Evolutionary conservation across 2,113 vertebrate genomes (phyloP).

Genomic region (Tursiops truncatus): DNA sequence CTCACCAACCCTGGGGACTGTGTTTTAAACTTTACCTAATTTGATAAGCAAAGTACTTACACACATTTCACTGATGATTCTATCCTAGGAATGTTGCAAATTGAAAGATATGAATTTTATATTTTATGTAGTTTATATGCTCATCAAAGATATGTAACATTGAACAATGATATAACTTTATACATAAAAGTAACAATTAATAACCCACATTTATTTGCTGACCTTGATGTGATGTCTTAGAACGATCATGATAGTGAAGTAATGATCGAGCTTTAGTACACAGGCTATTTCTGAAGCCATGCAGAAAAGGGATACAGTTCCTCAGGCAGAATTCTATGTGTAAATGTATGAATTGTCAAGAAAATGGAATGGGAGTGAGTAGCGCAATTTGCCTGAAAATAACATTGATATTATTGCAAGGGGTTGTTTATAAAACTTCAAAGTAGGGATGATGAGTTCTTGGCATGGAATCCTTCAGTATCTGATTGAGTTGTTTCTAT

Average conservation of each 20-base stretch:
- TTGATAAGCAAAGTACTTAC: neutral
- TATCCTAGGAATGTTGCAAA: neutral
- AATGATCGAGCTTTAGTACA: fast-evolving
- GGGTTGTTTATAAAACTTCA: neutral
- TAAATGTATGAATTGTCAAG: neutral
- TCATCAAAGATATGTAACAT: neutral
- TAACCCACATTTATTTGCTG: too few species aligned
- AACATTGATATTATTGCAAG: neutral
- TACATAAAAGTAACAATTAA: neutral
- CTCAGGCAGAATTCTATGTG: neutral
- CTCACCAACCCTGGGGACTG: neutral
- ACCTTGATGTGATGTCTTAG: neutral
- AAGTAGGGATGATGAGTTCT: neutral
- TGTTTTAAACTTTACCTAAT: neutral
- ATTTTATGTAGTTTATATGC: neutral
- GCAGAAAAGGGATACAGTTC: neutral
- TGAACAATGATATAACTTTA: neutral
- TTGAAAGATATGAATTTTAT: neutral
- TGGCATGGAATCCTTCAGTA: neutral
- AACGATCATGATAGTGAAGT: neutral
- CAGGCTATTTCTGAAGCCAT: neutral
- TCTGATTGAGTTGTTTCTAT: neutral
- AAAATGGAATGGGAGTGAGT: neutral
- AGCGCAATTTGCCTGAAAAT: neutral
- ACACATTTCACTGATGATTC: neutral